Base-by-base conservation (phyloP, 2,888 invertebrate genomes). In the Phyllotreta cruciferae region DNA sequence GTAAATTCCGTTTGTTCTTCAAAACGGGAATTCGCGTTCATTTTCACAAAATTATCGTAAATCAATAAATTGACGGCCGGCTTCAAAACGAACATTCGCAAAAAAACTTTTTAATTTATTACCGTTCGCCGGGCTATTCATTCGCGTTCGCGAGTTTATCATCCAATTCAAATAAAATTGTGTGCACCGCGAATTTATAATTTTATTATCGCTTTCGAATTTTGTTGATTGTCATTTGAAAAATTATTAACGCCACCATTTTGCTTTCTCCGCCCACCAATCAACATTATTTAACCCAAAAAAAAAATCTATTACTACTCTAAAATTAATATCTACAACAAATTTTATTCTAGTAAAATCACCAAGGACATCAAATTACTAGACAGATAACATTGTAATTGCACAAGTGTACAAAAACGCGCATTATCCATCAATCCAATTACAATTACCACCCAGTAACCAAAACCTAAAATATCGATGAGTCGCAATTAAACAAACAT, bases 41-140 rank as follows among this genome's bases (percentile, higher is more conserved):
- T 79, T 79, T 79, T 79, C 79, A 79, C 79, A 76, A 79, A 79
- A 79, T 79, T 79, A 79, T 75, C 79, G 79, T 79, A 79, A 79
- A 79, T 79, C 79, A 79, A 76, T 74, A 75, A 70, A 24, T 24
- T 76, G 79, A 79, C 79, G 75, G 73, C 77, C 77, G 79, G 78
- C 79, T 78, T 79, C 78, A 79, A 78, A 79, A 77, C 77, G 77
- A 75, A 76, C 73, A 73, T 74, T 72, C 70, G 70, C 71, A 72
- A 74, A 75, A 73, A 76, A 77, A 76, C 70, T 75, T 76, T 74
- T 73, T 74, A 75, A 77, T 77, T 77, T 77, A 77, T 77, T 73
- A 72, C 73, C 70, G 74, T 73, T 76, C 70, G 74, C 74, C 69
- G 73, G 68, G 75, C 75, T 73, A 75, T 77, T 77, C 73, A 72